Evolutionary conservation across 2,888 invertebrate species (phyloP).

Genomic region (Pterostichus madidus): DNA sequence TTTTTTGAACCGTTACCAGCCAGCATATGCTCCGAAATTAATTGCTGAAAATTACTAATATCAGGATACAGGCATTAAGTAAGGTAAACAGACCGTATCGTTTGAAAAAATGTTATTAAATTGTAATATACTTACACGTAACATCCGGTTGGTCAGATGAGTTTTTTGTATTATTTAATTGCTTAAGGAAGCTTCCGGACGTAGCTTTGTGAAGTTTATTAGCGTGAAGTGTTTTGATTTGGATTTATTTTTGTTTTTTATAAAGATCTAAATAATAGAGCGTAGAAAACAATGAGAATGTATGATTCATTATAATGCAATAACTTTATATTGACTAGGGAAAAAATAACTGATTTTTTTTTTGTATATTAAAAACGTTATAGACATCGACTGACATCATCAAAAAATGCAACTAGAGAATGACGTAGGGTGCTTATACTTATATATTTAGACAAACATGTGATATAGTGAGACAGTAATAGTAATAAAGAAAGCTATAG

Average conservation of each 20-base stretch:
- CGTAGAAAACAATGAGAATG: background rate
- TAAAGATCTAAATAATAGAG: background rate
- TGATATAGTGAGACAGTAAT: no score
- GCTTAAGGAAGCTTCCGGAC: constrained; percentile 7
- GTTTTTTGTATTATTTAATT: background rate
- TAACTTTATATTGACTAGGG: no score
- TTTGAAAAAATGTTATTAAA: constrained; percentile 37
- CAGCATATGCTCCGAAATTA: constrained; percentile 17
- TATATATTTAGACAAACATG: no score
- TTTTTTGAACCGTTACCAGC: constrained; percentile 25
- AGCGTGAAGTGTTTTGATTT: constrained; percentile 10
- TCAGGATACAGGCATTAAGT: constrained; percentile 39
- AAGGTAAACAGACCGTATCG: constrained; percentile 21
- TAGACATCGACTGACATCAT: no score
- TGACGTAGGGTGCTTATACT: no score
- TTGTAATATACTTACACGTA: constrained; percentile 10
- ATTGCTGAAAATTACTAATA: constrained; percentile 38
- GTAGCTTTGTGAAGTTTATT: background rate
- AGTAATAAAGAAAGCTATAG: no score
- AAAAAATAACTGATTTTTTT: no score
- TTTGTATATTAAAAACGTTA: no score
- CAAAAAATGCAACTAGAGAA: no score
- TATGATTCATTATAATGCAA: no score
- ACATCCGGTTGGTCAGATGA: background rate
- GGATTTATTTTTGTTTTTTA: background rate